These are phyloP conservation scores for Sphecodes monilicornis DNA, from an alignment of 2,888 invertebrate species.

Conservation along the genomic window DNA sequence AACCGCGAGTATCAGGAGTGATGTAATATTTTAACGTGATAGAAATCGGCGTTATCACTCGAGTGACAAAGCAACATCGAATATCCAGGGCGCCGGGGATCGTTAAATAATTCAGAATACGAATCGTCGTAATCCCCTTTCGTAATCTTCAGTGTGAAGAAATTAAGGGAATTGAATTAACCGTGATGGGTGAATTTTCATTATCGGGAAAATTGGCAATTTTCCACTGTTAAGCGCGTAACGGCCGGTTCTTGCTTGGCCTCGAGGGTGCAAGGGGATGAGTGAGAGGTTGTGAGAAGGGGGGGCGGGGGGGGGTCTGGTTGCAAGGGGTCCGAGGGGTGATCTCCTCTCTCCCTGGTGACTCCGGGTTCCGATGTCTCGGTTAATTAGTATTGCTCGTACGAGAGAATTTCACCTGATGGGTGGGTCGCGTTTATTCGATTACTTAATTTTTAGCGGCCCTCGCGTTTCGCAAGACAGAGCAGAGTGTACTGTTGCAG, in stretches of 20 bases:
- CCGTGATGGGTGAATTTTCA: conserved; percentile 80
- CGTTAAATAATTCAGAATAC: conserved; percentile 25
- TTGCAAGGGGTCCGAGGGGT: not conserved
- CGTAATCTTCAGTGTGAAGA: conserved; percentile 77
- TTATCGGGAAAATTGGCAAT: conserved; percentile 83
- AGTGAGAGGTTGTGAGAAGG: no score
- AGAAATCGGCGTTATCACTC: not conserved
- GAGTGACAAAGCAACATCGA: not conserved
- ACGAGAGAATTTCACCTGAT: conserved; percentile 66
- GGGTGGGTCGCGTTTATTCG: conserved; percentile 57
- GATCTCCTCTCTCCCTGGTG: conserved; percentile 56
- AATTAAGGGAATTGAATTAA: conserved; percentile 83
- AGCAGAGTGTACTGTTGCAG: conserved; percentile 34
- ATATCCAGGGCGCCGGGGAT: not conserved
- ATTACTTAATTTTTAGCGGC: conserved; percentile 60
- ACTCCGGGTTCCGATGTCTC: conserved; percentile 71
- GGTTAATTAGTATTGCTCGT: conserved; percentile 72
- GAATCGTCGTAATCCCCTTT: conserved; percentile 56
- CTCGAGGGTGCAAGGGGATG: conserved; percentile 47
- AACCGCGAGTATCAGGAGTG: not conserved
- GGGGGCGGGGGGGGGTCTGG: no score
- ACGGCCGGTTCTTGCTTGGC: conserved; percentile 68
- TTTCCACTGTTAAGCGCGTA: conserved; percentile 80
- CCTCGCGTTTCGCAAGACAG: conserved; percentile 45
- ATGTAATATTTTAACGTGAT: not conserved